Evolutionary conservation across 2,888 invertebrate genomes (phyloP).

Genomic region (Heliconius ismenius): DNA sequence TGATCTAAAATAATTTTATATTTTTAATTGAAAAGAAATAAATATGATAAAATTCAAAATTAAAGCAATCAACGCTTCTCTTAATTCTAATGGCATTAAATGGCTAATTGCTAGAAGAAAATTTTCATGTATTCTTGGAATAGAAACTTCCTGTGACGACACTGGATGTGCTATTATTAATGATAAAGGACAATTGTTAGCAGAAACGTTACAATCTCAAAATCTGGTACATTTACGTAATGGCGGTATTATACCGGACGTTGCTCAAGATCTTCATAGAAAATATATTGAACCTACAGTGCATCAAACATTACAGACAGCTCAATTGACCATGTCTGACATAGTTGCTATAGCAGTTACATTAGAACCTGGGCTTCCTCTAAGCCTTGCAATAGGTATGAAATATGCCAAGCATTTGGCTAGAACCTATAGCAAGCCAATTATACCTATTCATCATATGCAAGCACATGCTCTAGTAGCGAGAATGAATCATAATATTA

Average conservation of each 20-base stretch:
- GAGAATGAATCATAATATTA: constrained; percentile 86
- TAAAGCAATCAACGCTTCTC: not conserved
- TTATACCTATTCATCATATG: constrained; percentile 99
- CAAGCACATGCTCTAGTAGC: constrained; percentile 97
- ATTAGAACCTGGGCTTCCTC: constrained; percentile 90
- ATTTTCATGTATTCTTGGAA: constrained; percentile 86
- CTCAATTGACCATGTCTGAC: constrained; percentile 84
- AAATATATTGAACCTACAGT: constrained; percentile 89
- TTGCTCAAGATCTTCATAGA: constrained; percentile 92
- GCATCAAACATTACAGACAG: constrained; percentile 83
- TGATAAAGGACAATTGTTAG: constrained; percentile 86
- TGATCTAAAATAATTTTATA: not conserved
- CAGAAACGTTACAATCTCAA: constrained; percentile 92
- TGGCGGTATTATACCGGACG: constrained; percentile 95
- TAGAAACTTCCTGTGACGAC: constrained; percentile 99
- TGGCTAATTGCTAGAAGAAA: constrained; percentile 17
- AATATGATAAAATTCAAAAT: constrained; percentile 14
- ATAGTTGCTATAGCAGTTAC: constrained; percentile 95
- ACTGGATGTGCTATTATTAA: constrained; percentile 96
- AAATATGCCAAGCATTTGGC: constrained; percentile 92
- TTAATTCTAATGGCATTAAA: constrained; percentile 5
- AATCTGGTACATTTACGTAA: constrained; percentile 86
- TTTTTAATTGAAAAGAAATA: not conserved
- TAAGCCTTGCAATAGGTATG: constrained; percentile 90
- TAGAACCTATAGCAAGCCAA: constrained; percentile 85